phyloP scores from a whole-genome alignment of 2,888 invertebrate genomes.

The Trachelus stipa region DNA sequence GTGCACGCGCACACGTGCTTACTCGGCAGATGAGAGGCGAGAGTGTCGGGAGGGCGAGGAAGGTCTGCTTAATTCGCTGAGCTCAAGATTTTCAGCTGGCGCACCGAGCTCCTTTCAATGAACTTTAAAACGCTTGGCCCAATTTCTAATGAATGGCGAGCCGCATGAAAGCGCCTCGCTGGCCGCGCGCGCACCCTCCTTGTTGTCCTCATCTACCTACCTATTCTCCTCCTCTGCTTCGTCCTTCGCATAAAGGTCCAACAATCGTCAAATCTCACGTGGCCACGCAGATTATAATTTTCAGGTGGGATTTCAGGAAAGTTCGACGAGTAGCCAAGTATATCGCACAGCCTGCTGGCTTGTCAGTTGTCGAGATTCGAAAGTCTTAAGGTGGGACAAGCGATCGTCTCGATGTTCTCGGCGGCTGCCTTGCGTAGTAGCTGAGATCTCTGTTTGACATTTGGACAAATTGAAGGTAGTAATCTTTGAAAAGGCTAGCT shows the following conservation, averaged over 20 bases:
- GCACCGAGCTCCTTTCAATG: constrained; percentile 40
- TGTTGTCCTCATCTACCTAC: background rate
- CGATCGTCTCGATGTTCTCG: too few species aligned
- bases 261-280: background rate
- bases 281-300: background rate
- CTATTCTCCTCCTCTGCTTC: background rate
- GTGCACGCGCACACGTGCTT: too few species aligned
- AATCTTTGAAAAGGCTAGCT: too few species aligned
- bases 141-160: constrained; percentile 51
- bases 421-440: too few species aligned
- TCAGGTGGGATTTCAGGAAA: background rate
- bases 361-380: too few species aligned
- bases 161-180: constrained; percentile 42
- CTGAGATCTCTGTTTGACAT: too few species aligned
- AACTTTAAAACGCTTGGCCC: constrained; percentile 52
- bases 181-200: constrained; percentile 33
- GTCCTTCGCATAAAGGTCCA: background rate
- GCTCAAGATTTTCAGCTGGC: constrained; percentile 21
- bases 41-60: background rate
- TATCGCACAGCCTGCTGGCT: too few species aligned
- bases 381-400: too few species aligned
- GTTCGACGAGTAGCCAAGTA: background rate
- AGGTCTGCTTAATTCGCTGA: constrained; percentile 24
- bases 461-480: too few species aligned
- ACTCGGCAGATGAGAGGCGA: background rate